Percentiles rank a stretch among this genome's conserved stretches.
Evolutionary conservation across 1,140 invertebrate species (phyloP).

Genomic region (Drosophila nigromelanica): DNA sequence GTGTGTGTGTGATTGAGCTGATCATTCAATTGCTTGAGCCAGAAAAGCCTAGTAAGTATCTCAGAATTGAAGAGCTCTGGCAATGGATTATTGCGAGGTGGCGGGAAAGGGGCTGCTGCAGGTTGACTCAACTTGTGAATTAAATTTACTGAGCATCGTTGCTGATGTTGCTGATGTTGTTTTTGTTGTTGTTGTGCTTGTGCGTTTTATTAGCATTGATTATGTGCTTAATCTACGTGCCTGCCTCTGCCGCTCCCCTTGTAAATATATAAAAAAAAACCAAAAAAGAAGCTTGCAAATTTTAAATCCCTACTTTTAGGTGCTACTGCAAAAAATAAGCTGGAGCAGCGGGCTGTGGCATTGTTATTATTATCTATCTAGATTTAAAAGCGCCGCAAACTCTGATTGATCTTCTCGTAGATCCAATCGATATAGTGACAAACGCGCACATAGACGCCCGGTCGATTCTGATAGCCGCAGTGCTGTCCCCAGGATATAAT

Average conservation of each 20-base stretch:
- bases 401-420: conserved; percentile 85
- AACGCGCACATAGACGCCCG: conserved; percentile 95
- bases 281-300: not conserved
- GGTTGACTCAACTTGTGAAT: conserved; percentile 69
- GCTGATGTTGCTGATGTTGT: conserved; percentile 36
- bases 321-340: not conserved
- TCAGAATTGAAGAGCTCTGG: not conserved
- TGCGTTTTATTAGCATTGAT: conserved; percentile 74
- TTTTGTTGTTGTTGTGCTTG: conserved; percentile 32
- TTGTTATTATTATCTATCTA: too few relatives aligned
- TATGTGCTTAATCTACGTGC: conserved; percentile 57
- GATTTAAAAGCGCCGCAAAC: conserved; percentile 47
- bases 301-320: conserved; percentile 21
- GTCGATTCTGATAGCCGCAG: conserved; percentile 91
- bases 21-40: conserved; percentile 20
- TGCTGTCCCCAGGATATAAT: conserved; percentile 95
- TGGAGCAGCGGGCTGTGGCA: too few relatives aligned
- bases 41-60: conserved; percentile 18
- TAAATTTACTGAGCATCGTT: conserved; percentile 58
- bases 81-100: not conserved
- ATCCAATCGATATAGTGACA: conserved; percentile 92
- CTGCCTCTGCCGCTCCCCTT: not conserved
- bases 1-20: conserved; percentile 6
- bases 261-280: not conserved
- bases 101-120: not conserved